Percentiles rank a stretch among this genome's conserved stretches.
Conservation (phyloP, 2,113 vertebrate genomes). For the Seriola quinqueradiata region DNA sequence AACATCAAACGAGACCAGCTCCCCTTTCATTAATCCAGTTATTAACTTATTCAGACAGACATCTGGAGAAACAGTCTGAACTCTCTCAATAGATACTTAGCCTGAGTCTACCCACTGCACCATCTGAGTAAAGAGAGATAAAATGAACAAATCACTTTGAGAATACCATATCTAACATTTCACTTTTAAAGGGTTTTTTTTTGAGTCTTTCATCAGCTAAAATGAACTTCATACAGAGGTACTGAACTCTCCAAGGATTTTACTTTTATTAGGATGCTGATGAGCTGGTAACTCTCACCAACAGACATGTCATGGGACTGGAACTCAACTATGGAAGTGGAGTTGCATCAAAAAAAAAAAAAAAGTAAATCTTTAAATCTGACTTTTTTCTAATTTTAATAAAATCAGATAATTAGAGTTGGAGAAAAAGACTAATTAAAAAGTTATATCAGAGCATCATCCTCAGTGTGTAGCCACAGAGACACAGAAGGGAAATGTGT, state of each 20-base stretch:
- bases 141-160: constrained; percentile 53
- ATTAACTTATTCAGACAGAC: constrained; percentile 59
- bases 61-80: constrained; percentile 55
- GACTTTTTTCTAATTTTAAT: not conserved
- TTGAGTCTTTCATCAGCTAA: constrained; percentile 50
- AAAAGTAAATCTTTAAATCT: too few relatives aligned
- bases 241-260: constrained; percentile 49
- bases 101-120: constrained; percentile 25
- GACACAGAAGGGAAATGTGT: not conserved
- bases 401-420: constrained; percentile 25
- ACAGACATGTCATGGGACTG: constrained; percentile 29
- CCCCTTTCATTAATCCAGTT: constrained; percentile 40
- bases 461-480: constrained; percentile 14
- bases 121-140: constrained; percentile 28
- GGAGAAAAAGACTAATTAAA: constrained; percentile 48
- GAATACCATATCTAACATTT: constrained; percentile 53
- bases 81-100: constrained; percentile 48
- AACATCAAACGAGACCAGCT: constrained; percentile 25
- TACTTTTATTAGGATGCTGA: constrained; percentile 48
- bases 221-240: constrained; percentile 38
- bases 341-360: constrained; percentile 37
- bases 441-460: constrained; percentile 13
- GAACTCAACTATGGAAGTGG: constrained; percentile 33
- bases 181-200: constrained; percentile 47
- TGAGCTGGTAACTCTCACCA: constrained; percentile 43